phyloP scores from a whole-genome alignment of 1,140 invertebrate genomes.

The Eciton burchellii region DNA sequence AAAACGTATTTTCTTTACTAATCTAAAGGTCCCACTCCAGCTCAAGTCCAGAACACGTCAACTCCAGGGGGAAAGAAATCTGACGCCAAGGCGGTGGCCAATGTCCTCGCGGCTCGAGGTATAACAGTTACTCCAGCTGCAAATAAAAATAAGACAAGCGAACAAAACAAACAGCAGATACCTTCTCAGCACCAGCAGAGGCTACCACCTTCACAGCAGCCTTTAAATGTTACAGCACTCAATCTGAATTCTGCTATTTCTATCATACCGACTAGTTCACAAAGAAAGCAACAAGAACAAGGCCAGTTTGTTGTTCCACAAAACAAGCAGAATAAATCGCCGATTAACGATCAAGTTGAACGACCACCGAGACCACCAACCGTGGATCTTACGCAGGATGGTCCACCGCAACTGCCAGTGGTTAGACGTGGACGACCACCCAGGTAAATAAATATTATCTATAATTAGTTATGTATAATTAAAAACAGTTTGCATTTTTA shows the following conservation, averaged over 20 bases:
- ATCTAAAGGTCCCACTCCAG: slow-evolving; percentile 82
- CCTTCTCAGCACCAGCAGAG: slow-evolving; percentile 73
- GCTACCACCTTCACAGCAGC: slow-evolving; percentile 69
- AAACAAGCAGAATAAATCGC: slow-evolving; percentile 79
- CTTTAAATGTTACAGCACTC: slow-evolving; percentile 84
- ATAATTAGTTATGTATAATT: no score
- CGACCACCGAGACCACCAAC: slow-evolving; percentile 86
- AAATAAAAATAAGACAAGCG: slow-evolving; percentile 82
- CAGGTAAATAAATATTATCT: no score
- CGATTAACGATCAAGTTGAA: slow-evolving; percentile 80
- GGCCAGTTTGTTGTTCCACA: slow-evolving; percentile 84
- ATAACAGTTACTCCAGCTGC: slow-evolving; percentile 90
- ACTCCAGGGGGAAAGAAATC: slow-evolving; percentile 84
- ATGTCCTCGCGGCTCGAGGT: slow-evolving; percentile 90
- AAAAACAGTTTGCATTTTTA: not conserved
- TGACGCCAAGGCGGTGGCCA: slow-evolving; percentile 90
- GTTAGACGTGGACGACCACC: slow-evolving; percentile 82
- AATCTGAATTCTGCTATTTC: slow-evolving; percentile 91
- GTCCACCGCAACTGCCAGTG: slow-evolving; percentile 75
- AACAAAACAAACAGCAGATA: slow-evolving; percentile 76
- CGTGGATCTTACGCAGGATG: slow-evolving; percentile 86
- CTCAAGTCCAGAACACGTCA: slow-evolving; percentile 80
- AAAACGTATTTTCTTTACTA: slow-evolving; percentile 77
- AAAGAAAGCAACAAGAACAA: slow-evolving; percentile 82
- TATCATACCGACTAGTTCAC: slow-evolving; percentile 87